phyloP scores from a whole-genome alignment of 1,140 invertebrate genomes.

The honey bee (Apis mellifera) region DNA sequence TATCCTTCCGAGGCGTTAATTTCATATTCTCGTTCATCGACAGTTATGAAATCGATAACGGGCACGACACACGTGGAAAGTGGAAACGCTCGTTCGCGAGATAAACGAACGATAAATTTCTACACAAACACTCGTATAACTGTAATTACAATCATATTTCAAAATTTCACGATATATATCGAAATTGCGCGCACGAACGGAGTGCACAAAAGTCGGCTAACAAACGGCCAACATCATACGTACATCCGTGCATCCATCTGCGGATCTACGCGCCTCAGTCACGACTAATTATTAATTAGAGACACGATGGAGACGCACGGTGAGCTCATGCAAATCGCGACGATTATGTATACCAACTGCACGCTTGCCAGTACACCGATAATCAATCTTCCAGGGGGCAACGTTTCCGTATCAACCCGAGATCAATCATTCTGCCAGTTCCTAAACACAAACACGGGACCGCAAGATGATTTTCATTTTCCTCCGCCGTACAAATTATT shows the following conservation, averaged over 20 bases:
- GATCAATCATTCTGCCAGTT: constrained; percentile 35
- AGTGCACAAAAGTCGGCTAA: not conserved
- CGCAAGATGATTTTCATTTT: constrained; percentile 11
- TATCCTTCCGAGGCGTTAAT: not conserved
- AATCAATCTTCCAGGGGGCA: constrained; percentile 41
- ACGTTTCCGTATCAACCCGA: constrained; percentile 39
- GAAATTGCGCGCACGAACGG: not conserved
- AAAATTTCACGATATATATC: constrained; percentile 2
- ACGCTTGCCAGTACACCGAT: not conserved
- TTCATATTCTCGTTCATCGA: not conserved
- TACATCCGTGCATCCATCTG: not conserved
- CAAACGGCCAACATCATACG: too few species aligned
- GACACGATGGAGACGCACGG: constrained; percentile 25
- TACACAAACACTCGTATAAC: not conserved
- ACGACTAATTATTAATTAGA: constrained; percentile 44
- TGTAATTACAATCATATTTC: not conserved
- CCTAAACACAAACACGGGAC: not conserved
- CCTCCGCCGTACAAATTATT: not conserved
- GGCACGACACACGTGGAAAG: not conserved
- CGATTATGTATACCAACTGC: constrained; percentile 37
- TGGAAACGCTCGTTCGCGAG: not conserved
- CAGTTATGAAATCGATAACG: constrained; percentile 1
- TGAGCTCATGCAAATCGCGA: constrained; percentile 37
- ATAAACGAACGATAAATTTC: constrained; percentile 2
- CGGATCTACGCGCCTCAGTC: constrained; percentile 13